Evolutionary conservation across 2,888 invertebrate genomes (phyloP), one percentile per base, ranked within the genome.

Genomic region (Melanotus villosus): DNA sequence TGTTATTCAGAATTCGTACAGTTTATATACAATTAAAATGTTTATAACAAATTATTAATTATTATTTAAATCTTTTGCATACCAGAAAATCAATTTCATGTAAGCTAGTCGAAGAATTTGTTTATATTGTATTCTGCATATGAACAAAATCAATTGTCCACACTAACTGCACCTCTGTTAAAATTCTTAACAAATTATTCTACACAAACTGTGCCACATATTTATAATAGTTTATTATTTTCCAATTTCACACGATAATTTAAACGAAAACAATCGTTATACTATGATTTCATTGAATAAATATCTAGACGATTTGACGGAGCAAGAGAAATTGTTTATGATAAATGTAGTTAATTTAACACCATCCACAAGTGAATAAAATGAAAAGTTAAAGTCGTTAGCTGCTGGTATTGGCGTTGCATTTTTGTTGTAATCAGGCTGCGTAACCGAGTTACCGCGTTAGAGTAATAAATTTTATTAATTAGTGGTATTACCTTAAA

Each of bases 401-500:
- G 18, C 16, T 32, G 32, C 18, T 18, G 32, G 32, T 19, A 32
- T 32, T 12, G 52, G 32, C 32, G 52, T 52, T 52, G 16, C 4
- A 52, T 52, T 52, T 32, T 32, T 32, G 18, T 34, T 52, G 18
- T 18, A 52, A 52, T 52, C 52, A 26, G 16, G 30, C 52, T 18
- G 52, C 52, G 52, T 52, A 52, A 52, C 52, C 10, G 52, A 52
- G 52, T 52, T 52, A 52, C 52, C 52, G n/a, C 16, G 52, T 52
- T 52, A 52, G 34, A n/a, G 52, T 52, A 52, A 52, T 52, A 52
- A 52, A 58, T 38, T 70, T 67, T 65, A 67, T 70, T 70, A 72
- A 72, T 72, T 72, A 70, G 57, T 43, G 43, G 50, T 58, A 70
- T 70, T 71, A 67, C 59, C 36, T 70, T 66, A 47, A 41, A 66